Evolutionary conservation across 2,113 vertebrate genomes (phyloP), one percentile per base, ranked within the genome.

Genomic region (Campylomormyrus tamandua): DNA sequence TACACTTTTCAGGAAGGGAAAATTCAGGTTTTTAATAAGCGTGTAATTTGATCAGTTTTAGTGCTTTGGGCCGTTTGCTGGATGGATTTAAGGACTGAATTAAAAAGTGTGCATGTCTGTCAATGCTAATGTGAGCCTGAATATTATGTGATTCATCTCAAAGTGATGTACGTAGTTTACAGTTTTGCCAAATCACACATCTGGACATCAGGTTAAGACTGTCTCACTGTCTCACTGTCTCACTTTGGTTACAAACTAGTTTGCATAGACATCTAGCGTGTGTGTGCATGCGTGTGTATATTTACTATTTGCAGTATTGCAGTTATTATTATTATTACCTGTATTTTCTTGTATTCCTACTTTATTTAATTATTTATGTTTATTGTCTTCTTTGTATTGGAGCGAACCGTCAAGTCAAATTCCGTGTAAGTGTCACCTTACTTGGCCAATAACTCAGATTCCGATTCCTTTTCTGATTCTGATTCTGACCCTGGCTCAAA

Each of bases 191-290:
- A 35, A 1, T 84, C 7, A 84, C 21, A 53, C 85, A 87, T 87
- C 27, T 53, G 85, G 85, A 53, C n/a, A 52, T 87, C 85, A 87
- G 48, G 27, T 53, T 87, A 87, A 87, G 53, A 56, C 53, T 53
- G 3, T 50, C 13, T 50, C 49, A 50, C 53, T 53, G 3, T 50
- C 13, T 50, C 49, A 50, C 50, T 21, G 53, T 56, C 53, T 56
- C 53, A 56, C 5, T 62, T n/a, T 56, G 53, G 21, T n/a, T 58
- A 24, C 2, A 24, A 58, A 58, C 56, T 58, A 62, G 21, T 62
- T 62, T 62, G 56, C 9, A 62, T n/a, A n/a, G 53, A n/a, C 56
- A 62, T 62, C 56, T 9, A 62, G 7, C 1, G 21, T n/a, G 52
- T 53, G 52, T 53, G 52, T 56, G 17, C 5, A 56, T 21, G 19